A percentile compares a stretch with the other conserved stretches of the same genome.
Evolutionary conservation across 2,113 vertebrate species (phyloP).

Genomic region (Halcyon senegalensis): DNA sequence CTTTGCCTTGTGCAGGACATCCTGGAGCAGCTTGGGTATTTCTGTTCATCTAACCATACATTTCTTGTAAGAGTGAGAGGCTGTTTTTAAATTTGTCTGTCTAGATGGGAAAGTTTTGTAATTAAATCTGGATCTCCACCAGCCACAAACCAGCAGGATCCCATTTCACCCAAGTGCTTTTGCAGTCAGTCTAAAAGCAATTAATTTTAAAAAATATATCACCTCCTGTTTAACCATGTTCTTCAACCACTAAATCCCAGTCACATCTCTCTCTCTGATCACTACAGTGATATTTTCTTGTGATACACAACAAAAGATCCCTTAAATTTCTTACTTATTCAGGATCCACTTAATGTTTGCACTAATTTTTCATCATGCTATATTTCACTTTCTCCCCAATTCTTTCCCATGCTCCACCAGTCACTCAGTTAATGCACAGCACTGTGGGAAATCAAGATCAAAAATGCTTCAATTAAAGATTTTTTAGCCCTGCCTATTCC

Average conservation of each 20-base stretch:
- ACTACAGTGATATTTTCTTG: background rate
- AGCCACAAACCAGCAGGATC: background rate
- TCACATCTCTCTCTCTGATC: background rate
- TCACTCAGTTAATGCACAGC: background rate
- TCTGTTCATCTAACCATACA: background rate
- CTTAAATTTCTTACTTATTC: background rate
- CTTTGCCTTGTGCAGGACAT: background rate
- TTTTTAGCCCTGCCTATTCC: slow-evolving; percentile 3
- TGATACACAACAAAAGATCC: background rate
- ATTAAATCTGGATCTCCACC: background rate
- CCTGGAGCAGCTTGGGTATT: background rate
- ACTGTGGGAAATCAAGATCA: background rate
- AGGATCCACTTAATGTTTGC: background rate
- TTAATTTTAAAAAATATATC: background rate
- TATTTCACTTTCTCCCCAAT: background rate
- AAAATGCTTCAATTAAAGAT: background rate
- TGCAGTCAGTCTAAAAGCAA: background rate
- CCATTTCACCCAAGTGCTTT: background rate
- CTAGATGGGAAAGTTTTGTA: background rate
- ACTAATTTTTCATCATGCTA: background rate
- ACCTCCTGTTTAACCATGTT: background rate
- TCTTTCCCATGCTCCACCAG: background rate
- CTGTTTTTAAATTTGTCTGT: background rate
- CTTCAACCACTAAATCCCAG: background rate
- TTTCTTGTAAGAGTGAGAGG: background rate